These are phyloP conservation scores for Dendrolimus punctatus DNA, from an alignment of 1,140 invertebrate species.

Conservation along the genomic window DNA sequence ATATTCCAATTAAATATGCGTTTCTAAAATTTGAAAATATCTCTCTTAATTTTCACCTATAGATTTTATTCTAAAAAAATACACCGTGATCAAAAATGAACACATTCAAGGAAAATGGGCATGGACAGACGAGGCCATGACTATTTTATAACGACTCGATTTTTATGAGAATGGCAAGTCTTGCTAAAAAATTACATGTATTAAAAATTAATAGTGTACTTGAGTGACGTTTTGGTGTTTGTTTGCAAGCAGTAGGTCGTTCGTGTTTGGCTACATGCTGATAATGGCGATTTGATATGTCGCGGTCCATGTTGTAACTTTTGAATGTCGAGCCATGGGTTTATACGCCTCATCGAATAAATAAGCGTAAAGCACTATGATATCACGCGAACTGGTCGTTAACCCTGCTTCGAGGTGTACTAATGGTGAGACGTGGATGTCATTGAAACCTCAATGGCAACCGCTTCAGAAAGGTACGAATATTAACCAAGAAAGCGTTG, in stretches of 20 bases:
- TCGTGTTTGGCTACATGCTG: constrained; percentile 23
- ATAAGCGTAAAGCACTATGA: constrained; percentile 56
- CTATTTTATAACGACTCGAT: no score
- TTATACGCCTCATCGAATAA: constrained; percentile 58
- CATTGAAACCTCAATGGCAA: constrained; percentile 42
- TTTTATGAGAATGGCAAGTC: no score
- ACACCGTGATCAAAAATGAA: no score
- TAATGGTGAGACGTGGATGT: constrained; percentile 57
- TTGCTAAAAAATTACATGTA: no score
- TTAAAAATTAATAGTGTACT: no score
- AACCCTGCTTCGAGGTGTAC: constrained; percentile 50
- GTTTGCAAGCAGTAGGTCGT: background rate
- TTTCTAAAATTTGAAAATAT: no score
- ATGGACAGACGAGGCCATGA: no score
- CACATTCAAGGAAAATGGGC: no score
- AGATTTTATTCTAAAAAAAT: no score
- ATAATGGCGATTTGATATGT: constrained; percentile 63
- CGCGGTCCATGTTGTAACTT: constrained; percentile 41
- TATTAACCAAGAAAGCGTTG: constrained; percentile 20
- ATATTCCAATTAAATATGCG: no score
- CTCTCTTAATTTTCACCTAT: no score
- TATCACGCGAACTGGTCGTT: constrained; percentile 62
- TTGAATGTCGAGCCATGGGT: constrained; percentile 46
- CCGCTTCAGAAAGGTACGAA: constrained; percentile 28
- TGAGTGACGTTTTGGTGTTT: no score